A percentile compares a stretch with the other conserved stretches of the same genome.
phyloP scores from a whole-genome alignment of 2,888 invertebrate species.

The Peribatodes rhomboidaria region DNA sequence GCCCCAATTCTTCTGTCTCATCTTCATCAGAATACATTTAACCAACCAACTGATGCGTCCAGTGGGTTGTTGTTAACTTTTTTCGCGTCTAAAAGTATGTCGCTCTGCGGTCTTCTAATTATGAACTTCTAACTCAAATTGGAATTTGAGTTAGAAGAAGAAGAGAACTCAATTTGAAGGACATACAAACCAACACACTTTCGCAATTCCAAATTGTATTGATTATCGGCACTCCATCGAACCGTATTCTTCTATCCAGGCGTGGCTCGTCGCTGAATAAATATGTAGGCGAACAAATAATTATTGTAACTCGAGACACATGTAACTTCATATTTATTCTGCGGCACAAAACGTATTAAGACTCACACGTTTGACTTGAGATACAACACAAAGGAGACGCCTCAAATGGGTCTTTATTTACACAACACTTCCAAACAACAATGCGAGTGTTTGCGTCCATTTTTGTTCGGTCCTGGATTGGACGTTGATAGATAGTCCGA shows the following conservation, averaged over 20 bases:
- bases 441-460: slow-evolving; percentile 25
- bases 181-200: too few relatives aligned
- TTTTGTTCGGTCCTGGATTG: slow-evolving; percentile 48
- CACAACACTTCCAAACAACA: slow-evolving; percentile 27
- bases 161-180: too few relatives aligned
- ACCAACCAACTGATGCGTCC: too few relatives aligned
- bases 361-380: slow-evolving; percentile 12
- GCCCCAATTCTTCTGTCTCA: neutral
- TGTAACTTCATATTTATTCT: slow-evolving; percentile 4
- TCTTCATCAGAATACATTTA: too few relatives aligned
- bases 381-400: slow-evolving; percentile 12
- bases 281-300: neutral
- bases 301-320: slow-evolving; percentile 7
- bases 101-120: too few relatives aligned
- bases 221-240: too few relatives aligned
- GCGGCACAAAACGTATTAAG: neutral
- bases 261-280: neutral
- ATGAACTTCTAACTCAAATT: too few relatives aligned
- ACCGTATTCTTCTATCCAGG: too few relatives aligned
- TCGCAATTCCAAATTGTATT: too few relatives aligned
- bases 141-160: too few relatives aligned
- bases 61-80: too few relatives aligned
- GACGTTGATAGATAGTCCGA: slow-evolving; percentile 71
- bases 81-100: too few relatives aligned
- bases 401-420: slow-evolving; percentile 28